Evolutionary conservation across 2,113 vertebrate species (phyloP), one percentile per base, ranked within the genome.

Genomic region (Rhabdornis inornatus): DNA sequence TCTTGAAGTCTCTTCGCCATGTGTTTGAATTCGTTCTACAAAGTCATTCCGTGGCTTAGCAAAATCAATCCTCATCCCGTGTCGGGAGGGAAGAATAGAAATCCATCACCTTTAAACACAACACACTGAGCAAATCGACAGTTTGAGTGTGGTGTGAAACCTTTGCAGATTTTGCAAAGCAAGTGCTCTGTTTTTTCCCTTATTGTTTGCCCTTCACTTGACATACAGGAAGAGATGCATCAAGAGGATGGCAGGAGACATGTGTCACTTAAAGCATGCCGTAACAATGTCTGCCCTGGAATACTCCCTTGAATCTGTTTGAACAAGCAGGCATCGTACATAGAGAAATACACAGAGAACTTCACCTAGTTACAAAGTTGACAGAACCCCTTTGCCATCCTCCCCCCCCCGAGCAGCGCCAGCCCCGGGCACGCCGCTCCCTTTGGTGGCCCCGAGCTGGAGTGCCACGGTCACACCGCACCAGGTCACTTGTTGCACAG

Each of bases 181-280:
- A 57, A 95, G 74, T 86, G 94, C 95, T 91, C 91, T 92, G 86
- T 87, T 80, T 96, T 92, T 90, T 74, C 93, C 74, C 71, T 95
- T 72, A 95, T 80, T 95, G 93, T 96, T 97, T 98, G 98, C 95
- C 98, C 98, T 98, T 98, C 98, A 98, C 90, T 61, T 98, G 98
- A 98, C 98, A 98, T 98, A 97, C 71, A 94, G 61, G 94, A 87
- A 44, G 80, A 95, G 96, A 94, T 96, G 97, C 97, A 95, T 94
- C 93, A 76, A 87, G 89, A 96, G 91, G 86, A 91, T 94, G 93
- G 93, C 87, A 92, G 93, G 64, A 95, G 92, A 74, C 76, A 77
- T 49, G 69, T 87, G 94, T 83, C 91, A 88, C 52, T 89, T 87
- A 94, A 90, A 94, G 89, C 87, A 89, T 94, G 77, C 91, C 83